Percentiles rank a stretch among this genome's conserved stretches.
These are phyloP conservation scores for Pseudomyrmex gracilis DNA, from an alignment of 1,140 invertebrate species.

Conservation along the genomic window DNA sequence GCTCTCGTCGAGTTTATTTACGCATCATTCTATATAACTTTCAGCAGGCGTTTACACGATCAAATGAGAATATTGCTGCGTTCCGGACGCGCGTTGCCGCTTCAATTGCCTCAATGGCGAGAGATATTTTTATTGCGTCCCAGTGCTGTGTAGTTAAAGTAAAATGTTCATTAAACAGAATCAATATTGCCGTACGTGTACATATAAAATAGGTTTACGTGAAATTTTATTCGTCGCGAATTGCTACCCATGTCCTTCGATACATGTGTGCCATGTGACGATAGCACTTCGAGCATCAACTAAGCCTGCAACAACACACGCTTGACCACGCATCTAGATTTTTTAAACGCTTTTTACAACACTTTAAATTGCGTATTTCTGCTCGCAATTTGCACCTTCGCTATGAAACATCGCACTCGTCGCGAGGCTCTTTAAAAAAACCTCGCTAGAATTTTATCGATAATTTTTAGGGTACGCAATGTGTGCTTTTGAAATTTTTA, in stretches of 20 bases:
- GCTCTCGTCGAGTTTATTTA: constrained; percentile 45
- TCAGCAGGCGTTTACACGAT: constrained; percentile 36
- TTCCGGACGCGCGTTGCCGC: constrained; percentile 6
- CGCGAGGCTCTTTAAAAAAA: neutral
- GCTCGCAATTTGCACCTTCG: neutral
- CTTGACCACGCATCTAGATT: neutral
- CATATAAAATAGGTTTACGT: constrained; percentile 16
- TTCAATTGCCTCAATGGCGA: constrained; percentile 38
- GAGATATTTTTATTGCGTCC: constrained; percentile 47
- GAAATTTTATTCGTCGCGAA: constrained; percentile 47
- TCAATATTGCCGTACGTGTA: constrained; percentile 44
- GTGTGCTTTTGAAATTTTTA: constrained; percentile 40
- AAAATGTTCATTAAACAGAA: constrained; percentile 56
- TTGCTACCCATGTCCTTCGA: neutral
- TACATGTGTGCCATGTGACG: neutral
- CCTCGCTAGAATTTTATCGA: neutral
- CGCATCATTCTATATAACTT: constrained; percentile 52
- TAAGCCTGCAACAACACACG: constrained; percentile 2
- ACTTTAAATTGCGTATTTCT: constrained; percentile 35
- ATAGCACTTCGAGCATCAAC: constrained; percentile 5
- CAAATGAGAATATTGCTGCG: constrained; percentile 50
- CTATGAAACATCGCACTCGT: neutral
- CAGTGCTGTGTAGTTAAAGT: constrained; percentile 11
- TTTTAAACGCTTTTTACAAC: constrained; percentile 1
- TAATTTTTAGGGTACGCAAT: neutral